Evolutionary conservation across 2,797 vertebrate genomes (phyloP).

Genomic region (Ataeniobius toweri): DNA sequence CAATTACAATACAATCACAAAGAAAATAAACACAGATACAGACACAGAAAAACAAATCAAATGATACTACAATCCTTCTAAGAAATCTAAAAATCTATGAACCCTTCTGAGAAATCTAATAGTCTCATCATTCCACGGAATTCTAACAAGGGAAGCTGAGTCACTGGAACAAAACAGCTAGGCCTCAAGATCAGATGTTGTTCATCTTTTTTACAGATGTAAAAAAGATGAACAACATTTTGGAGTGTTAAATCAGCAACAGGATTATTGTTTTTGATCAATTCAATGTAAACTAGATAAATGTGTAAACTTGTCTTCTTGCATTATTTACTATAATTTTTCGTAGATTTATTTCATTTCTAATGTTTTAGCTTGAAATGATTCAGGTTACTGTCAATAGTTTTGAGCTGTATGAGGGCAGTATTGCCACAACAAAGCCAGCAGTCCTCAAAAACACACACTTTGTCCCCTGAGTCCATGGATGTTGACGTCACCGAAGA

Average conservation of each 20-base stretch:
- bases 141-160: too few species aligned
- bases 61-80: too few species aligned
- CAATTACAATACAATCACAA: too few species aligned
- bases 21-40: too few species aligned
- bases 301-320: slow-evolving; percentile 2
- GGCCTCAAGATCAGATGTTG: too few species aligned
- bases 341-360: background rate
- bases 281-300: slow-evolving; percentile 1
- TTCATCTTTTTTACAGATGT: background rate
- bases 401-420: slow-evolving; percentile 38
- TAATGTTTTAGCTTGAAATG: background rate
- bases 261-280: slow-evolving; percentile 33
- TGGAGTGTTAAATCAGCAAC: slow-evolving; percentile 30
- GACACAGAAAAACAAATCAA: too few species aligned
- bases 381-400: slow-evolving; percentile 21
- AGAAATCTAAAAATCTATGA: too few species aligned
- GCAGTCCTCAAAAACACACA: slow-evolving; percentile 45
- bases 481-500: slow-evolving; percentile 49
- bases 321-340: background rate
- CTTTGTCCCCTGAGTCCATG: slow-evolving; percentile 55
- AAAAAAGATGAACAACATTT: slow-evolving; percentile 33
- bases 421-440: slow-evolving; percentile 57
- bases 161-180: too few species aligned
- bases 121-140: too few species aligned
- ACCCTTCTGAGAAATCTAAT: too few species aligned